Conservation (phyloP, 2,113 vertebrate species). For the Eretmochelys imbricata region DNA sequence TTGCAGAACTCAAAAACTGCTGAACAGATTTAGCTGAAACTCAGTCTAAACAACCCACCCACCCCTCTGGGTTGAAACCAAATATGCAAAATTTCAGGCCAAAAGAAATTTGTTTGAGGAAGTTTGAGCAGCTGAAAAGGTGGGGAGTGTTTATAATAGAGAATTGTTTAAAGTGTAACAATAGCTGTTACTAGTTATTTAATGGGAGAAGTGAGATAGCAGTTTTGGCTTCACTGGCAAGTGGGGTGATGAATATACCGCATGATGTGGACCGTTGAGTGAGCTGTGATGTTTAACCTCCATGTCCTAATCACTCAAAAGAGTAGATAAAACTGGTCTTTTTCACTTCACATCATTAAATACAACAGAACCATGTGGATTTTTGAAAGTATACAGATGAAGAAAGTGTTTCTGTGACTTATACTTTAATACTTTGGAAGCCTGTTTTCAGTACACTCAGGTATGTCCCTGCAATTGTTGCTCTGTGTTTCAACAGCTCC, state of each 20-base stretch:
- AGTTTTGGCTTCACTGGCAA: not conserved
- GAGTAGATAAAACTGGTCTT: not conserved
- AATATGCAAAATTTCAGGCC: not conserved
- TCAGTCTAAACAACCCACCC: not conserved
- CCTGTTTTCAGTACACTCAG: not conserved
- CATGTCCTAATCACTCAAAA: not conserved
- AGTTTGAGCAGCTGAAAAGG: not conserved
- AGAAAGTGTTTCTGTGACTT: not conserved
- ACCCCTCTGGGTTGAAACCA: not conserved
- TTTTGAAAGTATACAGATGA: not conserved
- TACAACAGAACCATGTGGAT: not conserved
- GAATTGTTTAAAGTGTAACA: not conserved
- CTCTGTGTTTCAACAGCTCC: not conserved
- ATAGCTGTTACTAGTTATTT: not conserved
- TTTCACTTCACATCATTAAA: not conserved
- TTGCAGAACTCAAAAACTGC: not conserved
- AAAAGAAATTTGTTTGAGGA: not conserved
- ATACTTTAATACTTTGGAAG: not conserved
- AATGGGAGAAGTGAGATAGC: not conserved
- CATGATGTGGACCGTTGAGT: not conserved
- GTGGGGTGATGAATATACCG: rapidly evolving
- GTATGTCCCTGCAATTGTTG: rapidly evolving
- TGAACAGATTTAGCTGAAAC: not conserved
- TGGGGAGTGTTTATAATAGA: not conserved
- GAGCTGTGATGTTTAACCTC: not conserved